Evolutionary conservation across 2,888 invertebrate genomes (phyloP).

Genomic region (Azorinus chamasolen): DNA sequence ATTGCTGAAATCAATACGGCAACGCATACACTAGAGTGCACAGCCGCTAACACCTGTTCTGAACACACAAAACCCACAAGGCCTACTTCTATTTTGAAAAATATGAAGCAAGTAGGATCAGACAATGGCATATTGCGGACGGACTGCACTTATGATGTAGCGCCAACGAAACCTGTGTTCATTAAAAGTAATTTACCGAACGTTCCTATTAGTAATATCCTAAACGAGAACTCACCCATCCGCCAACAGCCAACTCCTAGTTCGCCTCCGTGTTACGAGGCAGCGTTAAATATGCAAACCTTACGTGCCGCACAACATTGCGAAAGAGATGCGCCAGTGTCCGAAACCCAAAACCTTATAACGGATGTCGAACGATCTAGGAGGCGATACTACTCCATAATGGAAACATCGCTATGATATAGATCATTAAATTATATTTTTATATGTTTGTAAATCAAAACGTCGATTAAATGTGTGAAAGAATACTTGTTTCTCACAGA

Average conservation of each 20-base stretch:
- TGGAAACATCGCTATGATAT: slow-evolving; percentile 39
- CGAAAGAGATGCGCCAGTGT: background rate
- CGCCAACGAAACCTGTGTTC: background rate
- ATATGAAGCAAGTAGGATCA: too few species aligned
- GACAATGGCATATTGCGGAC: too few species aligned
- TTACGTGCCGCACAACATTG: slow-evolving; percentile 12
- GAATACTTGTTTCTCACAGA: background rate
- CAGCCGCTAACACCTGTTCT: background rate
- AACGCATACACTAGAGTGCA: too few species aligned
- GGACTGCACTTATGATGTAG: background rate
- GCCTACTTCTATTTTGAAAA: slow-evolving; percentile 16
- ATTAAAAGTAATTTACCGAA: slow-evolving; percentile 47
- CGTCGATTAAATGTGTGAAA: too few species aligned
- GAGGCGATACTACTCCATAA: slow-evolving; percentile 39
- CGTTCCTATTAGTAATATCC: slow-evolving; percentile 53
- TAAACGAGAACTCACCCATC: slow-evolving; percentile 21
- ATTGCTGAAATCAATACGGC: too few species aligned
- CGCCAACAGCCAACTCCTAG: slow-evolving; percentile 38
- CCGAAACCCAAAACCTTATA: slow-evolving; percentile 17
- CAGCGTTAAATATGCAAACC: slow-evolving; percentile 65
- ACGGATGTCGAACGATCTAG: background rate
- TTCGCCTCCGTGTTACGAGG: slow-evolving; percentile 65
- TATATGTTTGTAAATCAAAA: too few species aligned
- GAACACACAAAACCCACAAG: slow-evolving; percentile 6
- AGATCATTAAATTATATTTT: too few species aligned